Evolutionary conservation across 1,140 invertebrate genomes (phyloP).

Genomic region (Sipha flava): DNA sequence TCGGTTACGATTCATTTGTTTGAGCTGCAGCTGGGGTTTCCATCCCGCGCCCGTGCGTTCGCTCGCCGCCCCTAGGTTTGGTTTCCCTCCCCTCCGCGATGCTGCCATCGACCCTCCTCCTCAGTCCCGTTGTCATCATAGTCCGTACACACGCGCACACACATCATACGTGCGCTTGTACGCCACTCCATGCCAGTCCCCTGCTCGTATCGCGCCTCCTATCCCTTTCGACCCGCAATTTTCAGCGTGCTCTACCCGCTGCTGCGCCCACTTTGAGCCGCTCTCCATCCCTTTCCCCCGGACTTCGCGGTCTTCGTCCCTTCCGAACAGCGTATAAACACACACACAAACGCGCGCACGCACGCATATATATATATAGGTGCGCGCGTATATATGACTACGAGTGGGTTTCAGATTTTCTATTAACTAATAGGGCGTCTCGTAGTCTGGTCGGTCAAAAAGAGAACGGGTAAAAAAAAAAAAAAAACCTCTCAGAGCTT

Average conservation of each 20-base stretch:
- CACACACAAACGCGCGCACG: not conserved
- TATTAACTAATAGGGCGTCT: conserved; percentile 13
- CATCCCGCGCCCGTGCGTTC: not conserved
- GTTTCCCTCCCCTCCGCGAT: not conserved
- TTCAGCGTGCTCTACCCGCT: not conserved
- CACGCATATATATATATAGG: not conserved
- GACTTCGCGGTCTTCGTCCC: not conserved
- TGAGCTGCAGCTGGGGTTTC: conserved; percentile 12
- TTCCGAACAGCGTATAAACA: not conserved
- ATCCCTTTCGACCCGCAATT: not conserved
- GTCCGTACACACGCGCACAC: no score
- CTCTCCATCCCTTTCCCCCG: no score
- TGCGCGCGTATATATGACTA: not conserved
- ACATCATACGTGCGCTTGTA: no score
- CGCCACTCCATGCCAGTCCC: no score
- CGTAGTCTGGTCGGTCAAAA: not conserved
- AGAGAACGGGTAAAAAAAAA: not conserved
- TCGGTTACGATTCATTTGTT: conserved; percentile 22
- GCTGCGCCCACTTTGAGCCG: no score
- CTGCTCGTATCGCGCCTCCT: no score
- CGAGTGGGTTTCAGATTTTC: conserved; percentile 1
- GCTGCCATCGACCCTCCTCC: not conserved
- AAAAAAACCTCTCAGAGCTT: not conserved
- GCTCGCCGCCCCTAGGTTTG: not conserved
- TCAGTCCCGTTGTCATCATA: not conserved